phyloP scores from a whole-genome alignment of 1,140 invertebrate species.

The Brachionus asplanchnoidis region DNA sequence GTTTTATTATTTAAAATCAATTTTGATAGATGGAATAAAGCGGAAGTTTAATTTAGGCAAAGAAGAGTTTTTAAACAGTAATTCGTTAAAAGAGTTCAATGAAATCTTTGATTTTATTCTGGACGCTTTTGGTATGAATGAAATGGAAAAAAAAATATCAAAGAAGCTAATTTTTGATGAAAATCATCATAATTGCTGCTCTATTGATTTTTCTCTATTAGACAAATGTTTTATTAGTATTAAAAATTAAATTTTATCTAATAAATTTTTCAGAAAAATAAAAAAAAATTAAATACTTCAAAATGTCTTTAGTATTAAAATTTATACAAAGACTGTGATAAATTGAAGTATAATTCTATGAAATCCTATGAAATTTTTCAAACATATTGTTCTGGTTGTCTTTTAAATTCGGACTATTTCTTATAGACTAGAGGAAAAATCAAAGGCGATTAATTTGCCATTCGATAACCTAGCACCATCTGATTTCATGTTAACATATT shows the following conservation, averaged over 20 bases:
- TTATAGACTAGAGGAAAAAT: no score
- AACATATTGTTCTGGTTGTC: no score
- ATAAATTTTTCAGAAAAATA: neutral
- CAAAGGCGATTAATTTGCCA: no score
- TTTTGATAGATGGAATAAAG: neutral
- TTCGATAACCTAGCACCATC: no score
- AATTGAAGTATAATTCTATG: no score
- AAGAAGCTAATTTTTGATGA: neutral
- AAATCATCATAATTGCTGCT: neutral
- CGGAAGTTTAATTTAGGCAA: neutral
- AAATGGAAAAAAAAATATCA: neutral
- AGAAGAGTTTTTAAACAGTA: neutral
- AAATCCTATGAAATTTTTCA: no score
- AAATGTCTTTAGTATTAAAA: no score
- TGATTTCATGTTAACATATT: no score
- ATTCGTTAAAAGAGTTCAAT: neutral
- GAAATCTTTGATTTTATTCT: neutral
- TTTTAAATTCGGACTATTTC: no score
- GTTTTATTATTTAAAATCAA: neutral
- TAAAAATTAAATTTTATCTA: neutral
- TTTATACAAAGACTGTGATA: no score
- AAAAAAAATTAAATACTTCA: no score
- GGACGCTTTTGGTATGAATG: neutral
- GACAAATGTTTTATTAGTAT: neutral
- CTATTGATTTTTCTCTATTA: neutral